Evolutionary conservation across 2,888 invertebrate genomes (phyloP), one percentile per base, ranked within the genome.

Genomic region (Octodonta nipae): DNA sequence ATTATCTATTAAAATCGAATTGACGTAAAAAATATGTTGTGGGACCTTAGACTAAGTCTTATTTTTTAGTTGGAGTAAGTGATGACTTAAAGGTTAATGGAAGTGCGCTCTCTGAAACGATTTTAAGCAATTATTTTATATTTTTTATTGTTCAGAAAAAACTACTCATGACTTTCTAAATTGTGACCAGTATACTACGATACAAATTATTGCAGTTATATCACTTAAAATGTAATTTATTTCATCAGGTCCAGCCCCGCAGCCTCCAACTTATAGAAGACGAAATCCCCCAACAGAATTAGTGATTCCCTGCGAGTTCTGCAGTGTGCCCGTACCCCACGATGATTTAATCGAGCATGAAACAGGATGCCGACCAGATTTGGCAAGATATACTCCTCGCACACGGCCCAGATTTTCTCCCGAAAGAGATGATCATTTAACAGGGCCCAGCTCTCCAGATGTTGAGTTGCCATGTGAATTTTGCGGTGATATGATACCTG

Each of bases 381-480:
- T 64, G 36, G 60, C 63, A 1, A 45, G 50, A 20, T 55, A 45
- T 31, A 54, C 54, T 34, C 52, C 55, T 1, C 50, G 55, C 15
- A 40, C 54, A 22, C 44, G 49, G 32, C 46, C 45, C 4, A 50
- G 49, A 1, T 45, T 43, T 14, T 46, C 45, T 4, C 51, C 49
- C 1, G 46, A 43, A 14, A 33, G 36, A 2, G 50, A 55, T 10
- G 44, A 44, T 24, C 51, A 50, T 33, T 49, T 47, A 24, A 38
- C 44, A 1, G 50, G 50, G 2, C 53, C 49, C 3, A 43, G 51
- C 5, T 16, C 26, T 12, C 58, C 58, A 2, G 67, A 63, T 27
- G 62, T 66, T 26, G 59, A 60, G 37, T 55, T 73, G 27, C 73
- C 73, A 4, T 74, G 74, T 53, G 73, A 73, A 62, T 73, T 73